Base-by-base conservation (phyloP, 1,140 invertebrate genomes). In the Luehdorfia chinensis region DNA sequence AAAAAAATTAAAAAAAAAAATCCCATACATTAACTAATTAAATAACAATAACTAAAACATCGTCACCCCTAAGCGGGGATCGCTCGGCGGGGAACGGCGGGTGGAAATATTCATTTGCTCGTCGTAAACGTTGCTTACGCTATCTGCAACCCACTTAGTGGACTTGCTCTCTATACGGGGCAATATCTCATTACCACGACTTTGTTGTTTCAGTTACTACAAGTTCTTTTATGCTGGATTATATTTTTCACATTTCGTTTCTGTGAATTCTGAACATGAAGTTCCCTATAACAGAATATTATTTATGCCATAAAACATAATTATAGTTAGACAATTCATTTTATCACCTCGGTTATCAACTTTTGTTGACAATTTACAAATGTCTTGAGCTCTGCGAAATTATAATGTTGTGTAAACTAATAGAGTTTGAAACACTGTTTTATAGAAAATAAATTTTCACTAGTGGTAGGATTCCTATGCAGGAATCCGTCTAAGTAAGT, bases 121-220 rank as follows among this genome's bases (percentile, higher is more conserved):
- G 50, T 57, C 61, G 57, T 63, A 71, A 75, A 71, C 66, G 75
- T 52, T 61, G 69, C 47, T 69, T 66, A 61, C 66, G 64, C 55
- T 74, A 72, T 74, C 71, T 74, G 53, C 69, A 69, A 74, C 69
- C 73, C 70, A 73, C 73, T 76, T 75, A 70, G 62, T 60, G 55
- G 58, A 66, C 56, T 61, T 62, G 54, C 52, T 56, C 59, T 66
- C 56, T 71, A 50, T 69, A 12, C 28, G 12, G 32, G n/a, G 32
- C 34, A 12, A 39, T 39, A 39, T 39, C 36, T 39, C 36, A 27
- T 39, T 39, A 27, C 36, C 25, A 18, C 14, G 8, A 19, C 8
- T 16, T n/a, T 12, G 21, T 39, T 39, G 36, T 27, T 39, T 11
- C 9, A 12, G 12, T 23, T 39, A n/a, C 3, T 7, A 36, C 18